A percentile compares a stretch with the other conserved stretches of the same genome.
phyloP scores from a whole-genome alignment of 2,888 invertebrate genomes.

The Saturnia pavonia region DNA sequence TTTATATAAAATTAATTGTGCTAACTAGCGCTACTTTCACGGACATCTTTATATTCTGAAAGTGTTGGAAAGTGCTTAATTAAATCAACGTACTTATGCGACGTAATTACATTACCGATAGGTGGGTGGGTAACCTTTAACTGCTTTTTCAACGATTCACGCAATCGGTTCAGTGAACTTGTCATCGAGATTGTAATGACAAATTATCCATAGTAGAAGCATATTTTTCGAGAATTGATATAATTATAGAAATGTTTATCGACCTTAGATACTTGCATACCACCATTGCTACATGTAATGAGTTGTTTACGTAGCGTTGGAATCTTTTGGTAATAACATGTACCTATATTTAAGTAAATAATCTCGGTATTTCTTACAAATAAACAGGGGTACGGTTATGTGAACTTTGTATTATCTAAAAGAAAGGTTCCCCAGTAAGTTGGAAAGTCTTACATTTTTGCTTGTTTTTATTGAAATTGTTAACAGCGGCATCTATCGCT shows the following conservation, averaged over 20 bases:
- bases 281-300: conserved; percentile 40
- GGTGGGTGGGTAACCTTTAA: conserved; percentile 28
- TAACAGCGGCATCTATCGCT: neutral
- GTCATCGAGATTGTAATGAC: conserved; percentile 23
- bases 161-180: conserved; percentile 45
- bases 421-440: neutral
- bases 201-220: neutral
- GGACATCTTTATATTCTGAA: conserved; percentile 59
- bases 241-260: conserved; percentile 19
- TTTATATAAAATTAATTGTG: conserved; percentile 12
- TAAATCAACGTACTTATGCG: conserved; percentile 50
- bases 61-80: conserved; percentile 72
- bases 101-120: conserved; percentile 50
- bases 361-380: neutral
- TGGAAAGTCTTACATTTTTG: too few species aligned
- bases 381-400: neutral
- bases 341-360: neutral
- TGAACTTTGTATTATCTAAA: neutral
- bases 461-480: neutral
- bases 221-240: conserved; percentile 6
- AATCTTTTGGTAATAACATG: conserved; percentile 37
- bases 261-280: conserved; percentile 48
- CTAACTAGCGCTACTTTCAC: conserved; percentile 59
- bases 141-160: conserved; percentile 32
- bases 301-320: conserved; percentile 31